Conservation (phyloP, 2,888 invertebrate genomes). For the Drosophila anomelani region DNA sequence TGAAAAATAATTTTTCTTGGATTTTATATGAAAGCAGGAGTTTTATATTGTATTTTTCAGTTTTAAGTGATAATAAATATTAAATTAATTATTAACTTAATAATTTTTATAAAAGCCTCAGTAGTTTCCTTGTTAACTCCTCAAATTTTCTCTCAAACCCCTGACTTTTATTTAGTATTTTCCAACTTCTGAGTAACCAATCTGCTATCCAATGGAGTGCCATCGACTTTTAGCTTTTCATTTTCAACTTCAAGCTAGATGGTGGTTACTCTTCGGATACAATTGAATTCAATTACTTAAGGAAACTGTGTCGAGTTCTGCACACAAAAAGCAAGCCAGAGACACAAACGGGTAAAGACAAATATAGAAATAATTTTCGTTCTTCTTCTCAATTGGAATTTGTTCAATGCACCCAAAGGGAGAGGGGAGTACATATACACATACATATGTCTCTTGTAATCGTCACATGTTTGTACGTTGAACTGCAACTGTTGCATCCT, state of each 20-base stretch:
- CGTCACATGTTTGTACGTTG: constrained; percentile 42
- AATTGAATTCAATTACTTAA: constrained; percentile 74
- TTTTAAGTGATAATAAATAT: too few species aligned
- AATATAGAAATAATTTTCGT: constrained; percentile 50
- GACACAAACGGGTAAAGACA: constrained; percentile 22
- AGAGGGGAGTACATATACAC: background rate
- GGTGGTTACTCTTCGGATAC: constrained; percentile 37
- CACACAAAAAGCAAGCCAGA: constrained; percentile 20
- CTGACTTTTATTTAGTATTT: constrained; percentile 4
- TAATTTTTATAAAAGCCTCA: too few species aligned
- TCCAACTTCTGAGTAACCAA: constrained; percentile 8
- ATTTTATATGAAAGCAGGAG: too few species aligned
- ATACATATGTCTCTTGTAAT: constrained; percentile 34
- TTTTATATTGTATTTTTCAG: too few species aligned
- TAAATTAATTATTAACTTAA: too few species aligned
- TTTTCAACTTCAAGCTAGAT: constrained; percentile 28
- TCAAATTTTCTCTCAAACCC: background rate
- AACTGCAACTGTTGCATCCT: constrained; percentile 39
- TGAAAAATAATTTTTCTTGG: too few species aligned
- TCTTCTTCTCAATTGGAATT: constrained; percentile 29
- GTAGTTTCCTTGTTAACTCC: background rate
- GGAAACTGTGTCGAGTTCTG: constrained; percentile 53
- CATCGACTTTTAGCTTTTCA: constrained; percentile 28
- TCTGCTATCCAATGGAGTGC: background rate
- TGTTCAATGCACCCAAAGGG: background rate